Evolutionary conservation across 1,140 invertebrate genomes (phyloP), one percentile per base, ranked within the genome.

Genomic region (Bursaphelenchus mucronatus): DNA sequence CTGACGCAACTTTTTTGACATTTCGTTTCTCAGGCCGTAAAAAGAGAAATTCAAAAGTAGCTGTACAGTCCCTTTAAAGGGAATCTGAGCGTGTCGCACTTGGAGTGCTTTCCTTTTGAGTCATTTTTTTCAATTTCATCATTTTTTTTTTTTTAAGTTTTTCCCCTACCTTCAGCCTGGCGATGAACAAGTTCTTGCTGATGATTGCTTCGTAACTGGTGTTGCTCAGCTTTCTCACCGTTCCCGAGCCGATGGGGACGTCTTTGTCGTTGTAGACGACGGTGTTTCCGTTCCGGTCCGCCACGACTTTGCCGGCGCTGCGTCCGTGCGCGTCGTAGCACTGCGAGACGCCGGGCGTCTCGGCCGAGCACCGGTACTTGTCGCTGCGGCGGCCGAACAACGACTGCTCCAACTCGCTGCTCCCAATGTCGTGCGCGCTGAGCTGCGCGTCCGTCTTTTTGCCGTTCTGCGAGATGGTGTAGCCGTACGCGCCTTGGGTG

Each of bases 241-340:
- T 64, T 43, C 78, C 78, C 46, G 79, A 77, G 15, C 79, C 78
- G 47, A 79, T 78, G 11, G 76, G 76, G 11, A 78, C 76, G 61
- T 79, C 74, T 53, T 78, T 79, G 46, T 80, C 78, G 57, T 80
- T 80, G 67, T 81, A 80, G 57, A 80, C 76, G 9, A 80, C 69
- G 0, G 78, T 81, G 54, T 80, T 81, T 55, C 78, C 78, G 43
- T 75, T 81, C 58, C 81, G 81, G 56, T 80, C 78, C 13, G 78
- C 78, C 7, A 81, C 78, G 3, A 80, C 78, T 53, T 78, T 78
- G 61, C 78, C 78, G 40, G 75, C 77, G 30, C 75, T 78, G 19
- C 67, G 57, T 19, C 78, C 78, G 61, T 80, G 71, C 5, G 71
- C 79, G 56, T 80, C 78, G 41, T 80, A 80, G 50, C 78, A 80